Evolutionary conservation across 2,888 invertebrate genomes (phyloP), one percentile per base, ranked within the genome.

Genomic region (Torymus texanus): DNA sequence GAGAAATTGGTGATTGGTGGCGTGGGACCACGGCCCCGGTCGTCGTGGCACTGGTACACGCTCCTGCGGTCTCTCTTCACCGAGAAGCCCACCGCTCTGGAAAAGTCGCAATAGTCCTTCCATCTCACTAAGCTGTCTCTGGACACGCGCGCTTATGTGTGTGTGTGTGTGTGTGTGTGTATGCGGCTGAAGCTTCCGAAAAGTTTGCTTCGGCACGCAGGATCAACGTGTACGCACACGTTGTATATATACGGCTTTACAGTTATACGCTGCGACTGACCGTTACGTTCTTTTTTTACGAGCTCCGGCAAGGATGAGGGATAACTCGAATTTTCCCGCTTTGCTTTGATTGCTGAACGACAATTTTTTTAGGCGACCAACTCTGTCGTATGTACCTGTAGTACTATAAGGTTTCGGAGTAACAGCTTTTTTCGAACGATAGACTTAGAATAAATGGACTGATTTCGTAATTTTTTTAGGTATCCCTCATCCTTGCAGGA

Each of bases 1-100:
- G 75, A 63, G 29, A 73, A 67, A 62, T 24, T 73, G 53, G 56
- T 71, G 41, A 41, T 41, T 5, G 41, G 41, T 8, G 41, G 41
- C 41, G 41, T 41, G 41, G 41, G 41, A 5, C 41, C 41, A 8
- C 41, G 41, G 41, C 41, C 8, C 41, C 41, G 41, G 41, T 76
- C 59, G 41, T 80, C 80, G 51, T 81, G 72, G 70, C 81, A 81
- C 76, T 81, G 81, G 73, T 81, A 81, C 50, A 79, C 81, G 24
- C 65, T 81, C 85, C 88, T 86, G 86, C 89, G 86, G 76, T 90
- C 89, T 85, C 88, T 86, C 85, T 89, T 90, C 84, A 88, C 90
- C 82, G 87, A 81, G 83, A 87, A 88, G 85, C 88, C 88, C 83
- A 89, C 85, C 81, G 87, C 87, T 89, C 90, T 90, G 90, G 41